Conservation (phyloP, 2,888 invertebrate species). For the Polydrusus tereticollis region DNA sequence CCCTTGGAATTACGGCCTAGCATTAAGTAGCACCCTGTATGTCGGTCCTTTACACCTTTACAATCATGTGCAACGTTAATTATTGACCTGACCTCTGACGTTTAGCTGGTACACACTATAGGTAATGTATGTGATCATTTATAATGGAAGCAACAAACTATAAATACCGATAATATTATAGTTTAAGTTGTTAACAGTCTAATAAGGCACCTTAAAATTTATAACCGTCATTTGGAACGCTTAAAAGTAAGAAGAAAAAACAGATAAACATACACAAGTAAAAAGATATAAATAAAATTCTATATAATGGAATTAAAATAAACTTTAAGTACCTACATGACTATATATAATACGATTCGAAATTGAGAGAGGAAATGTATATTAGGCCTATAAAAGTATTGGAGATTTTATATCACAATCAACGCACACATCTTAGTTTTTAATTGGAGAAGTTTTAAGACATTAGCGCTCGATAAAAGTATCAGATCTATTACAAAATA, state of each 20-base stretch:
- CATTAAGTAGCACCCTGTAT: too few species aligned
- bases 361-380: neutral
- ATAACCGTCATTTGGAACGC: neutral
- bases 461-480: neutral
- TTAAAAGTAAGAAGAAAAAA: neutral
- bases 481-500: neutral
- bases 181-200: slow-evolving; percentile 8
- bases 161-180: slow-evolving; percentile 29
- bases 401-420: slow-evolving; percentile 17
- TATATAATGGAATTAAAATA: slow-evolving; percentile 16
- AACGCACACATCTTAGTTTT: neutral
- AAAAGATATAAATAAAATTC: slow-evolving; percentile 15
- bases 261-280: slow-evolving; percentile 5
- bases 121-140: neutral
- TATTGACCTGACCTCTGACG: neutral
- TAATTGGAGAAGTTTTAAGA: too few species aligned
- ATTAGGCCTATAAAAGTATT: slow-evolving; percentile 4
- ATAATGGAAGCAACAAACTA: slow-evolving; percentile 24
- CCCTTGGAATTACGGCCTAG: too few species aligned
- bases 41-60: too few species aligned
- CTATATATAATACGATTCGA: neutral
- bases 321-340: slow-evolving; percentile 5
- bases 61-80: too few species aligned
- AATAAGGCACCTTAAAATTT: slow-evolving; percentile 22
- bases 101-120: neutral